Base-by-base conservation (phyloP, 2,888 invertebrate genomes). In the Pollenia griseotomentosa region DNA sequence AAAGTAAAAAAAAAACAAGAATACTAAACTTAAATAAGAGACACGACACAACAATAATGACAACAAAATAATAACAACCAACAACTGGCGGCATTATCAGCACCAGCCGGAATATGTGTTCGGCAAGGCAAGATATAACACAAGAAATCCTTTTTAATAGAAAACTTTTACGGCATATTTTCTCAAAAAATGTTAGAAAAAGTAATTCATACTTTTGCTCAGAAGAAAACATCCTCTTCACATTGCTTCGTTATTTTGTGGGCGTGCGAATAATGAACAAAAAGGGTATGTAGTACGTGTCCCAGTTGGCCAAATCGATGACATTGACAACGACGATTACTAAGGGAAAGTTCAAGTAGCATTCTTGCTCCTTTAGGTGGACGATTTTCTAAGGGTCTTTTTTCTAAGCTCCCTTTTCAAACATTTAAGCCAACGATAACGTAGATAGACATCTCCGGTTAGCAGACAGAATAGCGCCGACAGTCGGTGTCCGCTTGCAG, bases 141-240 rank as follows among this genome's bases (percentile, higher is more conserved):
- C 55, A 53, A 61, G 78, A 57, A 74, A 61, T 81, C 16, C 19
- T n/a, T 68, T 75, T 84, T 70, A 73, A 65, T 70, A 63, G 55
- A 78, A 81, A 84, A 84, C 78, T 87, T 87, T 82, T 84, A 77
- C 74, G 84, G 87, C 84, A 87, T 79, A 82, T 78, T 84, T 86
- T 74, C 48, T 63, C 23, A 59, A 12, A 74, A 74, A 87, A 83
- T 84, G 84, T 78, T 77, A 66, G 71, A 81, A 83, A 81, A 77
- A 81, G 14, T 75, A 77, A 70, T 44, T 65, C 57, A 77, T 85
- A 51, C 71, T 81, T 71, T 71, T 44, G 16, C 51, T 11, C 6
- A 14, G 40, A 71, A 63, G 57, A 80, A 68, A 83, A 83, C 59
- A 83, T 86, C 46, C 61, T 33, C 42, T 55, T 82, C 48, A 83